phyloP scores from a whole-genome alignment of 2,888 invertebrate genomes.

The Diplazon laetatorius region DNA sequence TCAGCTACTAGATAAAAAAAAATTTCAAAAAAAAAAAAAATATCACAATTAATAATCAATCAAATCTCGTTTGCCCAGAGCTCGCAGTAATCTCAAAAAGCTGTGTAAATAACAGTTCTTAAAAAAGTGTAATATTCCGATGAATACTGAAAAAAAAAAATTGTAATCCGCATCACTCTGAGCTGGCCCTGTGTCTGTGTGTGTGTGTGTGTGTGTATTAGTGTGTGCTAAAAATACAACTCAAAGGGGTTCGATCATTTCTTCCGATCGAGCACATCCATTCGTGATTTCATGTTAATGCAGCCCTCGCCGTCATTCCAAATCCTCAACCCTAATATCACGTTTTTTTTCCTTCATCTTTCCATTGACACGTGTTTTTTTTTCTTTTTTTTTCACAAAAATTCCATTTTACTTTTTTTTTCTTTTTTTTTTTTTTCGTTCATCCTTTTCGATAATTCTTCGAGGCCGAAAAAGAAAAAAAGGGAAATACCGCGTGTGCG shows the following conservation, averaged over 20 bases:
- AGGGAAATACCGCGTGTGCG: conserved; percentile 33
- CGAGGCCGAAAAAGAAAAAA: conserved; percentile 37
- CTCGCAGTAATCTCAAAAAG: conserved; percentile 14
- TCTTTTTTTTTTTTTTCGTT: conserved; percentile 37
- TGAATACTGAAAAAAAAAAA: conserved; percentile 4
- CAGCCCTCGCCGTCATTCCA: conserved; percentile 44
- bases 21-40: conserved; percentile 1
- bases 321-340: conserved; percentile 78
- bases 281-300: conserved; percentile 70
- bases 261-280: conserved; percentile 64
- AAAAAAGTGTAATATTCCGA: conserved; percentile 22
- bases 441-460: conserved; percentile 35
- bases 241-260: conserved; percentile 60
- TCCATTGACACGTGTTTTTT: neutral
- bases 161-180: conserved; percentile 12
- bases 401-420: conserved; percentile 63
- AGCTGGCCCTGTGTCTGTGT: conserved; percentile 9
- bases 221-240: too few relatives aligned
- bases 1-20: neutral
- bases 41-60: neutral
- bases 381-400: conserved; percentile 71
- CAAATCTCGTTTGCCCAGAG: too few relatives aligned
- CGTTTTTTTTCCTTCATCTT: too few relatives aligned
- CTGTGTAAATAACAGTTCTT: neutral
- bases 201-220: too few relatives aligned